These are phyloP conservation scores for Myopa tessellatipennis DNA, from an alignment of 2,888 invertebrate genomes.

Conservation along the genomic window DNA sequence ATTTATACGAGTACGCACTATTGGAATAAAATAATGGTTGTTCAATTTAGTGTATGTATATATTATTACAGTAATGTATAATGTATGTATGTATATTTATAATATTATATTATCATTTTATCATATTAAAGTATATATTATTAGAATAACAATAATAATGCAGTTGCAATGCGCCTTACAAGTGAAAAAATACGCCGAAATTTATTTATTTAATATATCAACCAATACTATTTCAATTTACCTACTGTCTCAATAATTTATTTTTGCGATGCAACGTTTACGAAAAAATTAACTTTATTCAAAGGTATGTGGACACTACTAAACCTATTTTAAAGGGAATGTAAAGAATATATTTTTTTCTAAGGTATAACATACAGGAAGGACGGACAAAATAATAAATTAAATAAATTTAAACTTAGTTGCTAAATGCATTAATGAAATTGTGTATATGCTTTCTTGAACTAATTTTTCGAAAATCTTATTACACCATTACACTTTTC, in stretches of 20 bases:
- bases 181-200: conserved; percentile 5
- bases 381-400: no score
- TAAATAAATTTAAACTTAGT: no score
- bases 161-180: conserved; percentile 19
- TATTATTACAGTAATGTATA: background rate
- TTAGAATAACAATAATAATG: conserved; percentile 18
- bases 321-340: background rate
- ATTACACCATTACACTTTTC: no score
- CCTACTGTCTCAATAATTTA: no score
- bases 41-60: background rate
- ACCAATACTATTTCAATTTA: background rate
- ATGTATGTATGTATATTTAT: background rate
- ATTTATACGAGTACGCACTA: conserved; percentile 20
- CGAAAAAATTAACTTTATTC: background rate
- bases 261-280: background rate
- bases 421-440: no score
- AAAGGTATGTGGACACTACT: conserved; percentile 7
- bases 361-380: background rate
- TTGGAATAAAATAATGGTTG: conserved; percentile 30
- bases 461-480: no score
- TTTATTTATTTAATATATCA: background rate
- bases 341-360: background rate
- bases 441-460: no score
- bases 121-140: no score
- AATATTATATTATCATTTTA: background rate